Evolutionary conservation across 2,888 invertebrate genomes (phyloP).

Genomic region (Frankliniella fusca): DNA sequence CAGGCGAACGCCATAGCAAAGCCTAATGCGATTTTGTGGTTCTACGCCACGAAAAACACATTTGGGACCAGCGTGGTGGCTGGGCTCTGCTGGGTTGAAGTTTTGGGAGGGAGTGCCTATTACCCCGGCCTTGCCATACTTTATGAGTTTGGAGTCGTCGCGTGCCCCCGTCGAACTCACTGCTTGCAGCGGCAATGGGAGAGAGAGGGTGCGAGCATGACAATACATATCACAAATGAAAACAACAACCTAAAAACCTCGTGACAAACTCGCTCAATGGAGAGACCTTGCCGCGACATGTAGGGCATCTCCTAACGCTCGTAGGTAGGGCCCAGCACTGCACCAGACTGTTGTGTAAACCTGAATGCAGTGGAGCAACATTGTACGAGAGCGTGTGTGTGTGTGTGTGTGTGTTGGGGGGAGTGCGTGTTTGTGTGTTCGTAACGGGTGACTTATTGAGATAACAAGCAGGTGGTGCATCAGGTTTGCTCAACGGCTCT

Average conservation of each 20-base stretch:
- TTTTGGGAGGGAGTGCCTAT: background rate
- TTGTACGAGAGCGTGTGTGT: too few species aligned
- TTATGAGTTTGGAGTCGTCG: background rate
- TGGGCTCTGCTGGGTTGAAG: background rate
- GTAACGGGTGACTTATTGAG: too few species aligned
- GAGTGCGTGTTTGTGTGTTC: too few species aligned
- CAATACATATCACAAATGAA: too few species aligned
- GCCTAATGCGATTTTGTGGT: conserved; percentile 3
- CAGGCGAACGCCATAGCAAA: too few species aligned
- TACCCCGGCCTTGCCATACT: background rate
- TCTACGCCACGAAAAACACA: background rate
- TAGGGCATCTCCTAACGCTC: background rate
- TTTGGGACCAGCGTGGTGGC: background rate
- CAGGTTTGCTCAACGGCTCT: too few species aligned
- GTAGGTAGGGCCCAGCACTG: too few species aligned
- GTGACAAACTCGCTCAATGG: background rate
- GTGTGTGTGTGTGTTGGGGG: too few species aligned
- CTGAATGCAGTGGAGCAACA: too few species aligned
- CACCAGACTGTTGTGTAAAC: too few species aligned
- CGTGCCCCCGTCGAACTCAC: background rate
- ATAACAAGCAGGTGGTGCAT: too few species aligned
- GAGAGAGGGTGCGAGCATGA: background rate
- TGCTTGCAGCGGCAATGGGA: background rate
- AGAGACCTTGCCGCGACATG: background rate
- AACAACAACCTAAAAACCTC: too few species aligned